Conservation (phyloP, 1,140 invertebrate species). For the Dendrolimus punctatus region DNA sequence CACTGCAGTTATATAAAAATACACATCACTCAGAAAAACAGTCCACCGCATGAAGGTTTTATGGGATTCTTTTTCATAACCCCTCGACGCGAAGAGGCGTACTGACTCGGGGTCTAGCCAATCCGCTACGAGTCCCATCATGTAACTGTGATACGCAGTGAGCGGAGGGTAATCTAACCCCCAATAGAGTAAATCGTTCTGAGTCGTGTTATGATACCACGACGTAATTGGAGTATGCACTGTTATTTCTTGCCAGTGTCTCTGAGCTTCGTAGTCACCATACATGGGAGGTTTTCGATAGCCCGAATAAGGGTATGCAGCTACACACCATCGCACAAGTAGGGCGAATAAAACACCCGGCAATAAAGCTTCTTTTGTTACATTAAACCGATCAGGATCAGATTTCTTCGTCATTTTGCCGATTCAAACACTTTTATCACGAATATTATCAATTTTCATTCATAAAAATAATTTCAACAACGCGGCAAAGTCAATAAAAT, state of each 20-base stretch:
- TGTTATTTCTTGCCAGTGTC: slow-evolving; percentile 99
- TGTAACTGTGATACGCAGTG: slow-evolving; percentile 96
- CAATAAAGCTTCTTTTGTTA: slow-evolving; percentile 53
- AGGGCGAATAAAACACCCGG: slow-evolving; percentile 72
- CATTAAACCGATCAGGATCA: slow-evolving; percentile 48
- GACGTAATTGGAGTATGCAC: slow-evolving; percentile 84
- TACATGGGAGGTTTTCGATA: slow-evolving; percentile 90
- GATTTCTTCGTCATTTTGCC: slow-evolving; percentile 41
- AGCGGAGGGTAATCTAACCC: slow-evolving; percentile 99
- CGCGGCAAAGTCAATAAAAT: slow-evolving; percentile 23
- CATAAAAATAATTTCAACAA: slow-evolving; percentile 20
- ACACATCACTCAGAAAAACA: slow-evolving; percentile 85
- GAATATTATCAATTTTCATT: slow-evolving; percentile 18
- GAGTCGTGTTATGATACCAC: slow-evolving; percentile 91
- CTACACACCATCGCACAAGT: slow-evolving; percentile 82
- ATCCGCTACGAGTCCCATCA: slow-evolving; percentile 82
- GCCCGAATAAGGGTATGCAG: slow-evolving; percentile 87
- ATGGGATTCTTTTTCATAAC: slow-evolving; percentile 87
- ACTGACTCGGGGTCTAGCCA: slow-evolving; percentile 81
- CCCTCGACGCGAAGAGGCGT: slow-evolving; percentile 85
- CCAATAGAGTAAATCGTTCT: slow-evolving; percentile 98
- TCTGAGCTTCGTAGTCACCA: slow-evolving; percentile 99
- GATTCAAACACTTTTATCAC: slow-evolving; percentile 12
- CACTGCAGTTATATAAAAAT: slow-evolving; percentile 83
- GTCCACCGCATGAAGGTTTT: slow-evolving; percentile 96